Evolutionary conservation across 2,797 vertebrate genomes (phyloP).

Genomic region (Sphaeramia orbicularis): DNA sequence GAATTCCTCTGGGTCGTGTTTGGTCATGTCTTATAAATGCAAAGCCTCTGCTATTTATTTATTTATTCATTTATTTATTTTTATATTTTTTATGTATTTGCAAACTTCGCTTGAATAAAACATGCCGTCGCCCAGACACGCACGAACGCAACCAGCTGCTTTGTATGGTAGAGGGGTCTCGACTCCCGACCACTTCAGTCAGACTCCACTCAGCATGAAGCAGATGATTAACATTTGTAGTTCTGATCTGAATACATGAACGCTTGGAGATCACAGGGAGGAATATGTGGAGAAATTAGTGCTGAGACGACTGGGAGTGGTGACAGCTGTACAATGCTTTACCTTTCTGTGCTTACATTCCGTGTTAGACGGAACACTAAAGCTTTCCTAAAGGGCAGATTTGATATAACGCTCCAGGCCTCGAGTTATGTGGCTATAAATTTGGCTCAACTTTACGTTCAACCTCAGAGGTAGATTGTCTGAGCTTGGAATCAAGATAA

Average conservation of each 20-base stretch:
- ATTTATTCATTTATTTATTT: no score
- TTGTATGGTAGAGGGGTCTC: constrained; percentile 30
- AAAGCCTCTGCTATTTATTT: constrained; percentile 30
- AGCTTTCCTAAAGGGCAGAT: constrained; percentile 51
- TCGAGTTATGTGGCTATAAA: constrained; percentile 53
- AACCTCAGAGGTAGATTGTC: constrained; percentile 44
- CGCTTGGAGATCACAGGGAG: constrained; percentile 16
- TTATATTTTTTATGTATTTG: constrained; percentile 13
- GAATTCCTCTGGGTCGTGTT: constrained; percentile 46
- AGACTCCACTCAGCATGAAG: constrained; percentile 36
- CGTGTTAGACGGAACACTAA: neutral
- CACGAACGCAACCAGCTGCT: constrained; percentile 36
- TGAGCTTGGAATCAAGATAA: constrained; percentile 22
- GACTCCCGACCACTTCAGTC: constrained; percentile 29
- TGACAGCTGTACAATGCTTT: constrained; percentile 29
- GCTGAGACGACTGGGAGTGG: constrained; percentile 12
- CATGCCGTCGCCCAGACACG: constrained; percentile 45
- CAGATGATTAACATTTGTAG: constrained; percentile 48
- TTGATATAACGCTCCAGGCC: constrained; percentile 43
- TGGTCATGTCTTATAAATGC: constrained; percentile 42
- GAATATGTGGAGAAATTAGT: constrained; percentile 24
- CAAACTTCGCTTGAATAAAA: constrained; percentile 49
- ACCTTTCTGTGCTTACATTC: constrained; percentile 32
- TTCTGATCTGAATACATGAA: constrained; percentile 48
- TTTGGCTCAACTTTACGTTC: constrained; percentile 26